Percentiles rank a stretch among this genome's conserved stretches.
Evolutionary conservation across 2,888 invertebrate genomes (phyloP).

Genomic region (Carpatolechia fugitivella): DNA sequence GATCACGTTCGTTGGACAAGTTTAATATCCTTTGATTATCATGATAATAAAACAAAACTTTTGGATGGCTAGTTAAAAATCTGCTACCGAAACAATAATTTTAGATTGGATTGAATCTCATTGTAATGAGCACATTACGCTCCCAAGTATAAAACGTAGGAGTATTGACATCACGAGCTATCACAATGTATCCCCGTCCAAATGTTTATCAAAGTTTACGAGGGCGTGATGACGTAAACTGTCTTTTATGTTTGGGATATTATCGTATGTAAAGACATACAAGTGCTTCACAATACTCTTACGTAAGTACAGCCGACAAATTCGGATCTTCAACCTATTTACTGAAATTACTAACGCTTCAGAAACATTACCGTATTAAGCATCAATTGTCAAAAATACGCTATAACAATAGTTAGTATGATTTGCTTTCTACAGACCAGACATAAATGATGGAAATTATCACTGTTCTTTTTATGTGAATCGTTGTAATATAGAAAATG

Average conservation of each 20-base stretch:
- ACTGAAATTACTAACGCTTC: no score
- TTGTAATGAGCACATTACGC: neutral
- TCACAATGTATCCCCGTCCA: neutral
- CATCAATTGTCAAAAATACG: no score
- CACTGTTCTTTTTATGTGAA: no score
- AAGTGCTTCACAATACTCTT: no score
- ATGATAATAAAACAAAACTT: neutral
- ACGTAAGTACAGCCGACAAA: no score
- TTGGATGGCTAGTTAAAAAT: neutral
- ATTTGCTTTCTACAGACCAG: no score
- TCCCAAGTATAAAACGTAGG: neutral
- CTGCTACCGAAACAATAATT: no score
- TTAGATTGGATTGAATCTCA: no score
- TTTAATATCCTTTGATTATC: neutral
- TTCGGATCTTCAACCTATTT: no score
- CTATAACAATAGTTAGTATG: no score
- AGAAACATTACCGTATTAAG: no score
- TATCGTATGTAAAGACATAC: neutral
- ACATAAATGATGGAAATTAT: no score
- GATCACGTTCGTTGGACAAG: neutral
- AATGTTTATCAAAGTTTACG: neutral
- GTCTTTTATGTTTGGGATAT: neutral
- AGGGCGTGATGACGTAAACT: neutral
- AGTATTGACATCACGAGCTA: neutral
- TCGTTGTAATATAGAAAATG: neutral